Evolutionary conservation across 2,113 vertebrate species (phyloP).

Genomic region (Haliaeetus leucogaster): DNA sequence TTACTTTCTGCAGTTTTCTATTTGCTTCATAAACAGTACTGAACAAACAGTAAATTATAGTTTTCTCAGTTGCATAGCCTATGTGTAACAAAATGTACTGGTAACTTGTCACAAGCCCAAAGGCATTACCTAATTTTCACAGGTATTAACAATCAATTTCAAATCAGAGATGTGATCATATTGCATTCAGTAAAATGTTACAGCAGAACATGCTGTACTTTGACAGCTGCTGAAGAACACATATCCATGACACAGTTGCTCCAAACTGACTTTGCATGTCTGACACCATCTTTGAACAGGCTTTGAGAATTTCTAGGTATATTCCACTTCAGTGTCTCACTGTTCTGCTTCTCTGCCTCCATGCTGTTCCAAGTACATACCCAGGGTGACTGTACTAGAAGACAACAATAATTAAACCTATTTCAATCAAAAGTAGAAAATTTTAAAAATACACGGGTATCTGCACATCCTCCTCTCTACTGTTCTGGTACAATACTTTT

Average conservation of each 20-base stretch:
- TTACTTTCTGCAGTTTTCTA: neutral
- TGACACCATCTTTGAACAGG: neutral
- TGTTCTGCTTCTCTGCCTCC: neutral
- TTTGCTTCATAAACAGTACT: neutral
- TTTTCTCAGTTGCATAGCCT: neutral
- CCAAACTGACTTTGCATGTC: neutral
- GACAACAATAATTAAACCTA: neutral
- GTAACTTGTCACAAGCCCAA: neutral
- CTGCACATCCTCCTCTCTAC: neutral
- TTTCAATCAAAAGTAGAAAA: neutral
- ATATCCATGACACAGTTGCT: neutral
- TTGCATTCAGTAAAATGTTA: neutral
- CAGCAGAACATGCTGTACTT: neutral
- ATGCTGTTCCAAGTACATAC: neutral
- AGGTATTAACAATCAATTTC: neutral
- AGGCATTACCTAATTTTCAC: neutral
- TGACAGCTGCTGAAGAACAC: neutral
- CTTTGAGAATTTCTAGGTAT: neutral
- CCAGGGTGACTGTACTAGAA: neutral
- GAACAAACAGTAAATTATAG: neutral
- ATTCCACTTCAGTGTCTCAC: neutral
- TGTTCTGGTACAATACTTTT: neutral
- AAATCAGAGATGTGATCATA: neutral
- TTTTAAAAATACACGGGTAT: neutral
- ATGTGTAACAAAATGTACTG: neutral